Conservation (phyloP, 2,888 invertebrate genomes). For the Rhagium mordax region DNA sequence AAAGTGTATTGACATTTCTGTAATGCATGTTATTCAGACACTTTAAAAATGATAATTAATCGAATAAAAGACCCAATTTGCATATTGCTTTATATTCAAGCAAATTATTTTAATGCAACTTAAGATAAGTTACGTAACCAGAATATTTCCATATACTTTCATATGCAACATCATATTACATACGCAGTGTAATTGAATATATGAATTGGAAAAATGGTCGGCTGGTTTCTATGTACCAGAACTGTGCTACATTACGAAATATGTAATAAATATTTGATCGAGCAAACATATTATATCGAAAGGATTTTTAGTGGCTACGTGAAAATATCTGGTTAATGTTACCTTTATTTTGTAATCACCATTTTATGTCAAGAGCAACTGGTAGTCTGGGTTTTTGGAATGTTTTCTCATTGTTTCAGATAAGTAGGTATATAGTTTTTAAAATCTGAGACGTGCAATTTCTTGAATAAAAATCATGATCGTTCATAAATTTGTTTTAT, state of each 20-base stretch:
- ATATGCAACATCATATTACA: conserved; percentile 42
- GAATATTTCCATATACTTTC: conserved; percentile 36
- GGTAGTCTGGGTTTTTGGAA: too few species aligned
- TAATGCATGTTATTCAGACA: background rate
- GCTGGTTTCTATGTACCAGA: conserved; percentile 26
- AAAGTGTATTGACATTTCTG: background rate
- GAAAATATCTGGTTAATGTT: conserved; percentile 9
- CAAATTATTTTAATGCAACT: conserved; percentile 24
- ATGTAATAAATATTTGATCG: conserved; percentile 25
- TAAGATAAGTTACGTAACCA: conserved; percentile 19
- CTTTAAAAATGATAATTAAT: conserved; percentile 5
- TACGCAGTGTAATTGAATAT: conserved; percentile 31
- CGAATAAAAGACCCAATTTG: background rate
- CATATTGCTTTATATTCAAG: conserved; percentile 20
- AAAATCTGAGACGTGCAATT: too few species aligned
- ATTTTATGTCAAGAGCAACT: too few species aligned
- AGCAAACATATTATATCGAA: conserved; percentile 20
- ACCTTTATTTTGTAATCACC: conserved; percentile 8
- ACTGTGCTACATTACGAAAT: conserved; percentile 29
- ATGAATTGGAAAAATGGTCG: conserved; percentile 33
- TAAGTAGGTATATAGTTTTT: too few species aligned
- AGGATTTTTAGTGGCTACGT: background rate
- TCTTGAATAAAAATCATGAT: too few species aligned
- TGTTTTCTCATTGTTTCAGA: too few species aligned
- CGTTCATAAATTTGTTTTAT: too few species aligned